Percentiles rank a stretch among this genome's conserved stretches.
Evolutionary conservation across 2,113 vertebrate species (phyloP).

Genomic region (Rhynchomys soricoides): DNA sequence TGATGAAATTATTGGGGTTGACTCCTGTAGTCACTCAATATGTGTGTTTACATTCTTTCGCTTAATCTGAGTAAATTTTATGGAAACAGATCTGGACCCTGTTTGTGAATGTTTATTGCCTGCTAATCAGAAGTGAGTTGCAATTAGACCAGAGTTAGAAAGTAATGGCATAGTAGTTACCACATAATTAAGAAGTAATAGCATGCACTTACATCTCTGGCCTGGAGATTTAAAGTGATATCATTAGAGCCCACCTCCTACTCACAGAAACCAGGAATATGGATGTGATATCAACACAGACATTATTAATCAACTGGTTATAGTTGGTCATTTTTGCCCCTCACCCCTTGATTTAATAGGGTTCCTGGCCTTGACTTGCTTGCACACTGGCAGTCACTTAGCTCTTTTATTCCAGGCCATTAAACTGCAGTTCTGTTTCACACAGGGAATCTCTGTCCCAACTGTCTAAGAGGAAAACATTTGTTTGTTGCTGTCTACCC

Average conservation of each 20-base stretch:
- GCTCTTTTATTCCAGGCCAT: slow-evolving; percentile 53
- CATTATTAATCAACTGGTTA: neutral
- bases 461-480: slow-evolving; percentile 14
- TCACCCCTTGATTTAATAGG: neutral
- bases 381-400: neutral
- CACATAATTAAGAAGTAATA: slow-evolving; percentile 73
- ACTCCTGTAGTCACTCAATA: neutral
- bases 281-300: neutral
- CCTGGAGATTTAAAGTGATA: neutral
- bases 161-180: slow-evolving; percentile 79
- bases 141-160: slow-evolving; percentile 51
- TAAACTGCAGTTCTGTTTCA: slow-evolving; percentile 42
- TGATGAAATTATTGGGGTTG: neutral
- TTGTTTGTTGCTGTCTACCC: neutral
- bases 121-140: slow-evolving; percentile 60
- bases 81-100: slow-evolving; percentile 72
- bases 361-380: neutral
- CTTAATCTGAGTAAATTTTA: slow-evolving; percentile 4
- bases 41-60: slow-evolving; percentile 25
- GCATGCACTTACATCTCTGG: neutral
- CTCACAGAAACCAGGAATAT: neutral
- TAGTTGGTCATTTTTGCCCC: neutral
- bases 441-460: neutral
- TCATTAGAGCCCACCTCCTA: neutral
- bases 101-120: slow-evolving; percentile 68